Evolutionary conservation across 2,113 vertebrate genomes (phyloP).

Genomic region (Ammodytes dubius): DNA sequence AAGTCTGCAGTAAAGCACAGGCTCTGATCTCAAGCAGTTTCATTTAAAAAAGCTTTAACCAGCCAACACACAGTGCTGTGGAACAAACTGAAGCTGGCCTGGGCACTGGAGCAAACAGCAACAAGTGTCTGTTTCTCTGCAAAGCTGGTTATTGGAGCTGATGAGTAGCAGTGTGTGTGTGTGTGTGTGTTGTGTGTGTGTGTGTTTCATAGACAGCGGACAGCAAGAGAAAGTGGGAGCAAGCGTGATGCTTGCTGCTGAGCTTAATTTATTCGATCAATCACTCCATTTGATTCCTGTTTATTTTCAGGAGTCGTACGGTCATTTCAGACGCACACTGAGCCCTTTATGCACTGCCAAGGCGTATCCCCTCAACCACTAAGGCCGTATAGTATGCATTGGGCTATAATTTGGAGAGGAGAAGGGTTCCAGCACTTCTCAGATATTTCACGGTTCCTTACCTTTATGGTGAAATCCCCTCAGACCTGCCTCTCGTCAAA

Average conservation of each 20-base stretch:
- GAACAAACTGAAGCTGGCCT: slow-evolving; percentile 53
- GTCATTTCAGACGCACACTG: slow-evolving; percentile 77
- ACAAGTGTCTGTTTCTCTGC: slow-evolving; percentile 65
- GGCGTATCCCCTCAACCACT: slow-evolving; percentile 58
- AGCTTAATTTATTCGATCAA: slow-evolving; percentile 81
- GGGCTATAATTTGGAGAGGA: slow-evolving; percentile 68
- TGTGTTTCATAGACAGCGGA: not conserved
- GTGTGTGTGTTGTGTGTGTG: slow-evolving; percentile 15
- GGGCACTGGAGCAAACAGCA: slow-evolving; percentile 55
- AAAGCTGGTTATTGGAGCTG: slow-evolving; percentile 48
- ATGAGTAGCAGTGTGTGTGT: slow-evolving; percentile 42
- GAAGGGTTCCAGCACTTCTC: slow-evolving; percentile 72
- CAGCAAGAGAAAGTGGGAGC: slow-evolving; percentile 6
- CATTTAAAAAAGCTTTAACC: slow-evolving; percentile 13
- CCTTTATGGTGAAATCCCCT: slow-evolving; percentile 72
- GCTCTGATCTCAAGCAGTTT: not conserved
- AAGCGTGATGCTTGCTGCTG: slow-evolving; percentile 51
- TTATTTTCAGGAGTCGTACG: slow-evolving; percentile 81
- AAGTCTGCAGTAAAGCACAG: slow-evolving; percentile 10
- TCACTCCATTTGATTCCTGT: slow-evolving; percentile 81
- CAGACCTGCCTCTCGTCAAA: slow-evolving; percentile 82
- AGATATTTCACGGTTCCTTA: slow-evolving; percentile 78
- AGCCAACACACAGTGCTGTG: slow-evolving; percentile 5
- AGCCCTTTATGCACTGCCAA: slow-evolving; percentile 75
- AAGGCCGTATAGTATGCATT: slow-evolving; percentile 52